Evolutionary conservation across 2,888 invertebrate species (phyloP).

Genomic region (Thumatha senex): DNA sequence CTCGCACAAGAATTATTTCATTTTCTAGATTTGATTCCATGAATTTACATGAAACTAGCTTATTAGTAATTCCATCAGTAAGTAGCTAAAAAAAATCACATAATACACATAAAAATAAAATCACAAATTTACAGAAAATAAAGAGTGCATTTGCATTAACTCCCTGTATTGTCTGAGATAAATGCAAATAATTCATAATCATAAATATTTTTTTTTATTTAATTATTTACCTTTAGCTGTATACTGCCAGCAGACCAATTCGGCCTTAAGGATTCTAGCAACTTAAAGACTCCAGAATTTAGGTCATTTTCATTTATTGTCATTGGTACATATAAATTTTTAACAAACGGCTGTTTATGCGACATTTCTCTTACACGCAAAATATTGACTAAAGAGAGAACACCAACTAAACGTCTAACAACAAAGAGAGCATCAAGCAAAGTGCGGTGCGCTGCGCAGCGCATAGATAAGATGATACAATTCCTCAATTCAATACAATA

Average conservation of each 20-base stretch:
- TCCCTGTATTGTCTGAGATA: too few species aligned
- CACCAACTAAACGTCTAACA: neutral
- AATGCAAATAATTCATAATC: too few species aligned
- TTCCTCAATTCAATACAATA: too few species aligned
- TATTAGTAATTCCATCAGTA: constrained; percentile 97
- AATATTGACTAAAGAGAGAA: neutral
- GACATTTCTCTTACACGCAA: constrained; percentile 46
- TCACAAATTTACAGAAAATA: too few species aligned
- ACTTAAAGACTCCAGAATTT: constrained; percentile 85
- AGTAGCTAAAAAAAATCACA: constrained; percentile 86
- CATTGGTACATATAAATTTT: constrained; percentile 81
- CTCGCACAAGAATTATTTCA: constrained; percentile 90
- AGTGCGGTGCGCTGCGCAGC: neutral
- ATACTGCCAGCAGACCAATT: constrained; percentile 86
- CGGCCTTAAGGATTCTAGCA: constrained; percentile 88
- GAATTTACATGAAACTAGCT: constrained; percentile 90
- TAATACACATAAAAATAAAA: too few species aligned
- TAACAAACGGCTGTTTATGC: constrained; percentile 52
- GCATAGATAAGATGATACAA: too few species aligned
- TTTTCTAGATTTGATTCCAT: constrained; percentile 65
- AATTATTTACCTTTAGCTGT: constrained; percentile 86
- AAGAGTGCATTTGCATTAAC: too few species aligned
- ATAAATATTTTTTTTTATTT: neutral
- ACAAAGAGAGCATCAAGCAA: neutral
- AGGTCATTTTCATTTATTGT: constrained; percentile 87